Conservation (phyloP, 2,888 invertebrate genomes). For the Myopa tessellatipennis region DNA sequence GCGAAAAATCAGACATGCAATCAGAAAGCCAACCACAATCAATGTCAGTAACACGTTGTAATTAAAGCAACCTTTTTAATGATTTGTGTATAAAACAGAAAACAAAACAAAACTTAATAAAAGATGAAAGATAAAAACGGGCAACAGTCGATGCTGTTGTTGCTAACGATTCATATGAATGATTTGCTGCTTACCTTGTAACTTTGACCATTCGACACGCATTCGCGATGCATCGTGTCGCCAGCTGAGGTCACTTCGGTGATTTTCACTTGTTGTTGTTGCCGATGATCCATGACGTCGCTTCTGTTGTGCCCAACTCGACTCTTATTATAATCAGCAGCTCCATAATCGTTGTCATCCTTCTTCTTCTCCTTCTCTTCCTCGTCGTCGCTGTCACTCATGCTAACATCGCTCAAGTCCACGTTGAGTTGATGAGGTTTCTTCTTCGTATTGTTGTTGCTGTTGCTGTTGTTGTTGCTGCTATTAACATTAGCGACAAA, state of each 20-base stretch:
- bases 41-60: too few species aligned
- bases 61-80: too few species aligned
- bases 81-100: too few species aligned
- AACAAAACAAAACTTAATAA: too few species aligned
- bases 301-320: constrained; percentile 30
- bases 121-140: too few species aligned
- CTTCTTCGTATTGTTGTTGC: constrained; percentile 43
- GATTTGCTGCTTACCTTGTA: constrained; percentile 69
- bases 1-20: too few species aligned
- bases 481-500: constrained; percentile 54
- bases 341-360: not conserved
- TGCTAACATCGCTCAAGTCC: constrained; percentile 83
- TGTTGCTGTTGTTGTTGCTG: constrained; percentile 44
- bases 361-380: not conserved
- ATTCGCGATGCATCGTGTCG: constrained; percentile 59
- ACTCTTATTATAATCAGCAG: not conserved
- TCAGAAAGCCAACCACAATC: too few species aligned
- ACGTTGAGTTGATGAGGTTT: constrained; percentile 49
- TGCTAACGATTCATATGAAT: too few species aligned
- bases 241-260: constrained; percentile 60
- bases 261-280: constrained; percentile 57
- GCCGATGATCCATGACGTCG: not conserved
- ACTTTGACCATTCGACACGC: constrained; percentile 68
- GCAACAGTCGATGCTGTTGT: too few species aligned
- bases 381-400: constrained; percentile 71